Evolutionary conservation across 2,797 vertebrate genomes (phyloP).

Genomic region (Gastrophryne carolinensis): DNA sequence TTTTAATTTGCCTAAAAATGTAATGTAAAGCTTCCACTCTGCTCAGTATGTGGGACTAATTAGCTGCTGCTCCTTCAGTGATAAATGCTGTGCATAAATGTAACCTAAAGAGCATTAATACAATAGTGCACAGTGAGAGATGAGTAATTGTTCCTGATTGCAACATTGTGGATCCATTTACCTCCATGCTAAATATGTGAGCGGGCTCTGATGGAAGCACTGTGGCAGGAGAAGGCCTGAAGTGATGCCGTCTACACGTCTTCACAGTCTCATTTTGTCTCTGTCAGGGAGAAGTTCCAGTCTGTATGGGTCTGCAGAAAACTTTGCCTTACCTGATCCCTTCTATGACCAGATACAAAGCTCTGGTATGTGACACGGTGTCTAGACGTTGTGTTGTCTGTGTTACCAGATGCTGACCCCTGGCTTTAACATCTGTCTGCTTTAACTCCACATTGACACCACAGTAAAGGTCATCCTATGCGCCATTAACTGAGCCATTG

Average conservation of each 20-base stretch:
- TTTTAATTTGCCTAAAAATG: background rate
- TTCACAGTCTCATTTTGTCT: slow-evolving; percentile 41
- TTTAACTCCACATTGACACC: background rate
- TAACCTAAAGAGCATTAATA: slow-evolving; percentile 26
- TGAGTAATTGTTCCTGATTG: slow-evolving; percentile 30
- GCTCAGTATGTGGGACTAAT: background rate
- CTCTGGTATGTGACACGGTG: slow-evolving; percentile 47
- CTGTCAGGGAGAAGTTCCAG: slow-evolving; percentile 50
- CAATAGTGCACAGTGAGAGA: slow-evolving; percentile 12
- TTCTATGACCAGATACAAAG: slow-evolving; percentile 44
- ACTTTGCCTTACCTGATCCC: slow-evolving; percentile 35
- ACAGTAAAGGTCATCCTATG: background rate
- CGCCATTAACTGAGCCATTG: background rate
- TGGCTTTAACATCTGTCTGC: background rate
- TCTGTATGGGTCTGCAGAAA: slow-evolving; percentile 45
- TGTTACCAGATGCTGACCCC: slow-evolving; percentile 1
- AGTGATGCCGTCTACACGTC: background rate
- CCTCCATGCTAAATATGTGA: slow-evolving; percentile 18
- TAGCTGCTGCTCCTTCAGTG: background rate
- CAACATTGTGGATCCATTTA: slow-evolving; percentile 19
- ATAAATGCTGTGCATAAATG: background rate
- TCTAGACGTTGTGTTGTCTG: slow-evolving; percentile 45
- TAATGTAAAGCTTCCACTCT: background rate
- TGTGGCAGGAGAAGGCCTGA: background rate
- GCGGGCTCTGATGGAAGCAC: background rate